These are phyloP conservation scores for Seriola dumerili DNA, from an alignment of 2,113 vertebrate genomes.

Conservation along the genomic window DNA sequence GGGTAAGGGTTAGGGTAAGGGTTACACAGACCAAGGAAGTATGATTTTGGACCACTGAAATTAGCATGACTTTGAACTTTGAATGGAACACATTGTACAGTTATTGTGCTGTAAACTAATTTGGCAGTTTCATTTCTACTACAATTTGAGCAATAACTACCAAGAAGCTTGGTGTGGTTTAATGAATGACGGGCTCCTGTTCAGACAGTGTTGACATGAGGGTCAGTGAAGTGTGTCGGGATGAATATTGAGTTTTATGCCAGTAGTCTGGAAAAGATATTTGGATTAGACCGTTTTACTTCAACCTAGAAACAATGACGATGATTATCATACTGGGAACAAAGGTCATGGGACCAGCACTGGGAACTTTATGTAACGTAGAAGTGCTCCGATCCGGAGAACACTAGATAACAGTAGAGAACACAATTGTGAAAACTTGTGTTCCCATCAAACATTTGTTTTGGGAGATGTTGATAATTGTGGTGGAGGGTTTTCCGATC, in stretches of 20 bases:
- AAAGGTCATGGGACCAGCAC: neutral
- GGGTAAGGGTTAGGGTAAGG: too few species aligned
- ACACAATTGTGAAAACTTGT: too few species aligned
- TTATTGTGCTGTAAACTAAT: conserved; percentile 8
- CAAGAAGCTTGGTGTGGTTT: neutral
- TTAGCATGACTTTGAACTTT: neutral
- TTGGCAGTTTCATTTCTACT: neutral
- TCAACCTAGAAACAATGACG: neutral
- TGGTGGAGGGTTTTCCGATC: too few species aligned
- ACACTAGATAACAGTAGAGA: too few species aligned
- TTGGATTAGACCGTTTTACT: neutral
- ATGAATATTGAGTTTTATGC: neutral
- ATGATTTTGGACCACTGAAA: too few species aligned
- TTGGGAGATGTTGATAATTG: too few species aligned
- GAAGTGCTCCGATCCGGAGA: too few species aligned
- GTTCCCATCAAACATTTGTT: too few species aligned
- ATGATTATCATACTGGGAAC: neutral
- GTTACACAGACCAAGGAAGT: too few species aligned
- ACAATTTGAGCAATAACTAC: neutral
- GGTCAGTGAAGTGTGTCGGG: neutral
- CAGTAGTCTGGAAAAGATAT: neutral
- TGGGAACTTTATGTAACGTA: neutral
- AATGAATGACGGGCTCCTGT: neutral
- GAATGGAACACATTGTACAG: neutral
- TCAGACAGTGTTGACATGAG: neutral